Evolutionary conservation across 2,113 vertebrate species (phyloP).

Genomic region (Corvus moneduloides): DNA sequence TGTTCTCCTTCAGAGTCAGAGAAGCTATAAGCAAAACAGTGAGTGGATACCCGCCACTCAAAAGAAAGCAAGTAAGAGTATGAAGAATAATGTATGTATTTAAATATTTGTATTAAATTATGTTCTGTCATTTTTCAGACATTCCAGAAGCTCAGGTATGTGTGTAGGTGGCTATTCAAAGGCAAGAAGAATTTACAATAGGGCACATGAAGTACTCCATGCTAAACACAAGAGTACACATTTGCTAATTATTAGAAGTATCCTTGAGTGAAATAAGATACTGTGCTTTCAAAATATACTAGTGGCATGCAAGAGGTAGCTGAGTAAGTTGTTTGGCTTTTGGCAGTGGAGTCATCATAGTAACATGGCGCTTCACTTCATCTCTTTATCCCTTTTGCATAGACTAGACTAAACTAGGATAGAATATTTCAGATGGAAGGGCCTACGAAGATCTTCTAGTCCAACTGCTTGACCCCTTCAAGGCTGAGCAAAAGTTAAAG

Average conservation of each 20-base stretch:
- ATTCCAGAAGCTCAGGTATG: background rate
- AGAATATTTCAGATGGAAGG: background rate
- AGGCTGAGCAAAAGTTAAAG: background rate
- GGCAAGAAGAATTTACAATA: background rate
- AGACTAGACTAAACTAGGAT: background rate
- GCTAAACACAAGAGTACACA: background rate
- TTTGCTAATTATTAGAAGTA: background rate
- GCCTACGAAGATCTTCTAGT: background rate
- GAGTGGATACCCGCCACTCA: background rate
- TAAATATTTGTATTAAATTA: background rate
- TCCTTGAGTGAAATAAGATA: background rate
- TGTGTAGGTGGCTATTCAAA: background rate
- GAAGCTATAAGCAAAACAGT: background rate
- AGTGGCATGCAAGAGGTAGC: background rate
- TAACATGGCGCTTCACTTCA: background rate
- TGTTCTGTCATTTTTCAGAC: background rate
- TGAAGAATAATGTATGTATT: background rate
- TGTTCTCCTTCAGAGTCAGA: background rate
- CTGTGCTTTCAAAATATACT: background rate
- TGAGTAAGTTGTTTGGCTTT: background rate
- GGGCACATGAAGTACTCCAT: background rate
- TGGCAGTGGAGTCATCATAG: background rate
- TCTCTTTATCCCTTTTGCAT: background rate
- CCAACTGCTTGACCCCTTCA: background rate
- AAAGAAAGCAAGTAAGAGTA: background rate